Conservation (phyloP, 1,140 invertebrate species). For the Drosophila ananassae region DNA sequence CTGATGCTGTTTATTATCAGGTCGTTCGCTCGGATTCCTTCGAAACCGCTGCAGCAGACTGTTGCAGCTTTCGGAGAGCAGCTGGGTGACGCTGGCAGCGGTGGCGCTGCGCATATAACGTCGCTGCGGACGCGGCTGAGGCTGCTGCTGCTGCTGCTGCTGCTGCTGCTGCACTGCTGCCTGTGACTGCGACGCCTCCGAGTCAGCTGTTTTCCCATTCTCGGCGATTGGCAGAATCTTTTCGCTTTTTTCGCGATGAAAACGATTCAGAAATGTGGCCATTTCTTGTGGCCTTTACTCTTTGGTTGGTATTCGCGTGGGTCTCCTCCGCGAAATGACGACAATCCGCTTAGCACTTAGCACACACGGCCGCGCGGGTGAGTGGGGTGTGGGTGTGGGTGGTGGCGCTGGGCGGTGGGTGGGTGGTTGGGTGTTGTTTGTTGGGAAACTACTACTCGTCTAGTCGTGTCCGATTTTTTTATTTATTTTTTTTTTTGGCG, state of each 20-base stretch:
- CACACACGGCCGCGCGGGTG: no score
- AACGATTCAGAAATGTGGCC: constrained; percentile 83
- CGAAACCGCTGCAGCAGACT: constrained; percentile 91
- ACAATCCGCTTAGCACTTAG: constrained; percentile 38
- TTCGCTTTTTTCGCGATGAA: constrained; percentile 83
- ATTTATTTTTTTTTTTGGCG: background rate
- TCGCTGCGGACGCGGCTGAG: constrained; percentile 85
- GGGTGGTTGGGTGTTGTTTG: background rate
- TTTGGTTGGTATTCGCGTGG: constrained; percentile 41
- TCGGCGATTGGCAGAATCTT: constrained; percentile 67
- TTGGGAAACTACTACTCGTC: constrained; percentile 6
- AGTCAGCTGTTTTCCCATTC: constrained; percentile 72
- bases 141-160: constrained; percentile 4
- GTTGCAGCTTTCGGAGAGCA: constrained; percentile 92
- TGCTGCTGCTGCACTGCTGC: constrained; percentile 13
- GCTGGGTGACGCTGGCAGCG: constrained; percentile 92
- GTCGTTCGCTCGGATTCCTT: constrained; percentile 88
- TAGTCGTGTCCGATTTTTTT: constrained; percentile 12
- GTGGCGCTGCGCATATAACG: constrained; percentile 90
- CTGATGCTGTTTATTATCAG: constrained; percentile 74
- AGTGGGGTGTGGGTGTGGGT: background rate
- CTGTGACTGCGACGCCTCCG: constrained; percentile 16
- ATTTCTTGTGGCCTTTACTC: constrained; percentile 38
- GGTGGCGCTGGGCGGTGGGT: background rate
- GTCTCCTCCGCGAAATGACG: constrained; percentile 45